Base-by-base conservation (phyloP, 2,113 vertebrate species). In the Chiloscyllium plagiosum region DNA sequence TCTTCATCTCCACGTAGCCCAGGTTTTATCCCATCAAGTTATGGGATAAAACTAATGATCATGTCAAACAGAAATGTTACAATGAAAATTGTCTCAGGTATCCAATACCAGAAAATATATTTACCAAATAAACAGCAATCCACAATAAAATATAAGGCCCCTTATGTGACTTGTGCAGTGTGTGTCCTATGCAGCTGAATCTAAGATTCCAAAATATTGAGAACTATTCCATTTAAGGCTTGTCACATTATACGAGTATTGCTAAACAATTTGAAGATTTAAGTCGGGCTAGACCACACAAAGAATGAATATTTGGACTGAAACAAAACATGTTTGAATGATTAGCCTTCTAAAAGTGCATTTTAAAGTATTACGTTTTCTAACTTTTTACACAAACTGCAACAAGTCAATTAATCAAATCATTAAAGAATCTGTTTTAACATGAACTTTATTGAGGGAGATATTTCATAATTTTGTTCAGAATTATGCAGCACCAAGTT, bases 261-360 rank as follows among this genome's bases (percentile, higher is more conserved):
- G 94, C 42, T 95, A 95, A 95, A 95, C 68, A 95, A 95, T 76
- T 72, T 72, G 47, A 69, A 72, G 94, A 95, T 72, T 95, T 72
- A 95, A 72, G 20, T 0, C 68, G 26, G 50, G 47, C 61, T 68
- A 72, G 69, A 95, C n/a, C 42, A 42, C 50, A 70, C 94, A 50
- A 52, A 76, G 22, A 95, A 76, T 72, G 37, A 72, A 50, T 95
- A 95, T 95, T 95, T 95, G 66, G 94, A 72, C 68, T 72, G 37
- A 72, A 95, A 33, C 94, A 94, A 22, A 94, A 69, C 20, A 70
- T 42, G 29, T 50, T 52, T 10, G 42, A 47, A 72, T 95, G 68
- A 95, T 95, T 72, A 72, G 94, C 52, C 42, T 95, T 72, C 94
- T 95, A 69, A 95, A 93, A 95, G 94, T 76, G 94, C 47, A 95